phyloP scores from a whole-genome alignment of 2,797 vertebrate genomes.

The Bradypodion ventrale region DNA sequence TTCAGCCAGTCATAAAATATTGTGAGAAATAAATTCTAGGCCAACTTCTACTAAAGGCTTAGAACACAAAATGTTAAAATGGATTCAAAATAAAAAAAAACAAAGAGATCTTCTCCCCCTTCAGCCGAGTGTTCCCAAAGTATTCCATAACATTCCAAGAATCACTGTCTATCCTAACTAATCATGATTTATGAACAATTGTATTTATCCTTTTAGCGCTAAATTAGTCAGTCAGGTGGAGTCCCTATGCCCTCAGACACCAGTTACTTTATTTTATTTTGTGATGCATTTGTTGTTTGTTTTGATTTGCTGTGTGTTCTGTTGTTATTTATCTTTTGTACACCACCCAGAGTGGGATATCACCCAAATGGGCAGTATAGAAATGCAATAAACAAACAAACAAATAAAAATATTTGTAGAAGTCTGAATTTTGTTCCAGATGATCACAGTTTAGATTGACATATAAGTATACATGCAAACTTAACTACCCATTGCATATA shows the following conservation, averaged over 20 bases:
- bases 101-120: not conserved
- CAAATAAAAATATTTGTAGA: not conserved
- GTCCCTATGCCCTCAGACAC: too few relatives aligned
- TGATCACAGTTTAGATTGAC: not conserved
- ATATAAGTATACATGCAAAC: not conserved
- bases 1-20: not conserved
- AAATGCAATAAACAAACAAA: too few relatives aligned
- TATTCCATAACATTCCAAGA: not conserved
- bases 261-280: too few relatives aligned
- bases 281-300: too few relatives aligned
- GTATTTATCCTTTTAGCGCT: too few relatives aligned
- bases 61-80: not conserved
- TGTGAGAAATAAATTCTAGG: constrained; percentile 8
- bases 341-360: too few relatives aligned
- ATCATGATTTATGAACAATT: not conserved
- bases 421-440: not conserved
- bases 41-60: not conserved
- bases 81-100: not conserved
- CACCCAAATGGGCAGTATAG: too few relatives aligned
- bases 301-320: too few relatives aligned
- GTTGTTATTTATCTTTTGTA: too few relatives aligned
- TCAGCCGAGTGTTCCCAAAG: not conserved
- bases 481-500: not conserved
- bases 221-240: too few relatives aligned
- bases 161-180: not conserved